These are phyloP conservation scores for Nothocercus julius DNA, from an alignment of 2,113 vertebrate species.

Conservation along the genomic window DNA sequence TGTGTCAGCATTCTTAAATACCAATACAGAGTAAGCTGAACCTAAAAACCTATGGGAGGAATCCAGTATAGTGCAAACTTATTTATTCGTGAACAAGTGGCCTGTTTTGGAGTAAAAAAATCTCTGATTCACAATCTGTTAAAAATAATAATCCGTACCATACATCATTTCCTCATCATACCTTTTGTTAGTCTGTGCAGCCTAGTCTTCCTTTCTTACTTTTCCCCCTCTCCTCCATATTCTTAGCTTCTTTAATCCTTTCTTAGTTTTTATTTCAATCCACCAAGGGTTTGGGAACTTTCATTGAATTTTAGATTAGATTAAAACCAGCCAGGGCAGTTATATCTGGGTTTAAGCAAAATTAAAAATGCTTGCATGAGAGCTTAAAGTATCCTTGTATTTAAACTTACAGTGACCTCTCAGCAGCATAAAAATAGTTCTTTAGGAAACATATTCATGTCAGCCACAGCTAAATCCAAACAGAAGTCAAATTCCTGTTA, in stretches of 20 bases:
- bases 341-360: constrained; percentile 29
- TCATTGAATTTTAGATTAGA: not conserved
- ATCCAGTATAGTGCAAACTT: not conserved
- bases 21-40: not conserved
- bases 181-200: not conserved
- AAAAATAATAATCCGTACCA: not conserved
- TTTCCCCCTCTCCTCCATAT: not conserved
- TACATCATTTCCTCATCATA: not conserved
- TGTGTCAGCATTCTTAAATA: constrained; percentile 20
- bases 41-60: not conserved
- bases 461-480: constrained; percentile 36
- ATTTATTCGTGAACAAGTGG: not conserved
- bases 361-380: constrained; percentile 8
- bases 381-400: constrained; percentile 6
- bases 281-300: not conserved
- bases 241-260: not conserved
- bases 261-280: not conserved
- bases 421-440: constrained; percentile 26
- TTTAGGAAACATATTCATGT: constrained; percentile 41
- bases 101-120: not conserved
- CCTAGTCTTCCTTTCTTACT: not conserved
- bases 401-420: constrained; percentile 54
- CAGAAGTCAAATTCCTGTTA: constrained; percentile 36
- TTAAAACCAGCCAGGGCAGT: not conserved
- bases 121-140: not conserved